Conservation (phyloP, 2,113 vertebrate species). For the Strix aluco region DNA sequence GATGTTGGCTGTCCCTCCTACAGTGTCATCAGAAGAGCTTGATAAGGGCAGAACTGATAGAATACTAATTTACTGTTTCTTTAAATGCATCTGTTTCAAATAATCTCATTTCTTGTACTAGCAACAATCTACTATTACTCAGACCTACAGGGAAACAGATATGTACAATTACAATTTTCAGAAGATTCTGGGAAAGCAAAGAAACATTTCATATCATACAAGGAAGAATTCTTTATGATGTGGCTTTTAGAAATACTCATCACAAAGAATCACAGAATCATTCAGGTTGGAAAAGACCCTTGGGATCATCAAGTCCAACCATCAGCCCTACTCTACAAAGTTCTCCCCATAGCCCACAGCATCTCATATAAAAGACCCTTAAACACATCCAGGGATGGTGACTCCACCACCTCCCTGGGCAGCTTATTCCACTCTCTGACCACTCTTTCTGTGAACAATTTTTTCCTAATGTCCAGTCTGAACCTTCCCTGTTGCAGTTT, state of each 20-base stretch:
- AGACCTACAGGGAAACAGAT: background rate
- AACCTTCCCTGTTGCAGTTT: too few relatives aligned
- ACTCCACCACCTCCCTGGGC: too few relatives aligned
- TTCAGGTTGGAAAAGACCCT: too few relatives aligned
- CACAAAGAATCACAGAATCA: too few relatives aligned
- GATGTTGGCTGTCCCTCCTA: fast-evolving
- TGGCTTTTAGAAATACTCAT: background rate
- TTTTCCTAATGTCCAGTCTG: too few relatives aligned
- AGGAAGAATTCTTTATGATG: background rate
- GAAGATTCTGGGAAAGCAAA: background rate
- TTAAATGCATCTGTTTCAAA: background rate
- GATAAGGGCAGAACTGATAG: background rate
- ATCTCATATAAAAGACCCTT: too few relatives aligned
- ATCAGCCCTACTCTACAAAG: too few relatives aligned
- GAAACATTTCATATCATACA: background rate
- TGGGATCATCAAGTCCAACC: too few relatives aligned
- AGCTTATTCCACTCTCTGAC: too few relatives aligned
- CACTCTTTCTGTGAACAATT: too few relatives aligned
- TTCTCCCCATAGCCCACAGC: too few relatives aligned
- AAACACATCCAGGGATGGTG: too few relatives aligned
- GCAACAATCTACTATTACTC: background rate
- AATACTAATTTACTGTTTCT: background rate
- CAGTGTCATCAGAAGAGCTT: background rate
- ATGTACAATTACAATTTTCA: background rate
- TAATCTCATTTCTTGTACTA: background rate